Evolutionary conservation across 2,113 vertebrate genomes (phyloP).

Genomic region (Heptranchias perlo): DNA sequence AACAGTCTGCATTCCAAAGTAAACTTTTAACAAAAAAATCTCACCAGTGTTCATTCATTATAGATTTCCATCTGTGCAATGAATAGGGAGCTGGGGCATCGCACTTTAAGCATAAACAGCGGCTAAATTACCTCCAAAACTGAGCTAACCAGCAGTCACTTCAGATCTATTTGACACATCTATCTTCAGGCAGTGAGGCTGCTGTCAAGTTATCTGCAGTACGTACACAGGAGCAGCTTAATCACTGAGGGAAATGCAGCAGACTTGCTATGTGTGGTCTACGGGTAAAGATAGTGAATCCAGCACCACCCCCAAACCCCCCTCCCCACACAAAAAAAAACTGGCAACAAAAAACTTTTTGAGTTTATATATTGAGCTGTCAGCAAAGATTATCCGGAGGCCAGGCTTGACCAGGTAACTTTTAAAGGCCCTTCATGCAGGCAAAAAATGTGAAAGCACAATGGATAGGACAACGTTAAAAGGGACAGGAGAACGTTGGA

Average conservation of each 20-base stretch:
- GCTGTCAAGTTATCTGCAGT: constrained; percentile 5
- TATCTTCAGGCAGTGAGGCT: neutral
- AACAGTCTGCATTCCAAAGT: neutral
- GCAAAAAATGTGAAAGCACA: neutral
- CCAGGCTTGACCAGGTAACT: neutral
- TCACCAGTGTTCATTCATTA: neutral
- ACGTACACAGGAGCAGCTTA: neutral
- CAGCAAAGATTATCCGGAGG: neutral
- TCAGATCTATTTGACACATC: neutral
- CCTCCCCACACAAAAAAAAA: neutral
- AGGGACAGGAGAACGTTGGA: neutral
- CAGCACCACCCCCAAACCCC: neutral
- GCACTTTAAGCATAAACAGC: neutral
- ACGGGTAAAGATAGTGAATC: neutral
- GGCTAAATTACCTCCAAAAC: neutral
- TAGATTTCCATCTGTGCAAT: neutral
- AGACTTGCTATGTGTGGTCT: neutral
- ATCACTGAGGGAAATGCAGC: neutral
- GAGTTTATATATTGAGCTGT: neutral
- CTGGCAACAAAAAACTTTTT: neutral
- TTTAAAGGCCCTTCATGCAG: neutral
- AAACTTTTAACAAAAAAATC: neutral
- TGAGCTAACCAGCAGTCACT: neutral
- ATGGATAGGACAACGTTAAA: neutral
- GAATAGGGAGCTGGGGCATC: neutral